Percentiles rank a stretch among this genome's conserved stretches.
phyloP scores from a whole-genome alignment of 2,888 invertebrate genomes.

The Bibio marci region DNA sequence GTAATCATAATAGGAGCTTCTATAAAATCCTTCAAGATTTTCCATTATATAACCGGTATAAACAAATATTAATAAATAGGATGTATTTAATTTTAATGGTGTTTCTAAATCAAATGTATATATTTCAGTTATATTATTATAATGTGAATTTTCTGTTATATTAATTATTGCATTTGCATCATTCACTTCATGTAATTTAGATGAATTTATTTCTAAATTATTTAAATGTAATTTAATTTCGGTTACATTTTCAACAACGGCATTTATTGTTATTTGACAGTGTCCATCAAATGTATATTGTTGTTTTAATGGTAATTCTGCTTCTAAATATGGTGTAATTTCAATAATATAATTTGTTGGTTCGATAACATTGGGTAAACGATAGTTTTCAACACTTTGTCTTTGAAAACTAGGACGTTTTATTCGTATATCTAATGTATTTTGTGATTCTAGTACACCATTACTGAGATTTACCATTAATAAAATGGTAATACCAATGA shows the following conservation, averaged over 20 bases:
- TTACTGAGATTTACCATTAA: too few relatives aligned
- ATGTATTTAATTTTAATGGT: slow-evolving; percentile 17
- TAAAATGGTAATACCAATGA: too few relatives aligned
- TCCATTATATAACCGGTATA: slow-evolving; percentile 35
- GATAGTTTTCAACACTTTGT: too few relatives aligned
- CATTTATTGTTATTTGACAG: slow-evolving; percentile 30
- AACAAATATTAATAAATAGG: slow-evolving; percentile 30
- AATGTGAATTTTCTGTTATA: slow-evolving; percentile 2
- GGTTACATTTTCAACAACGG: slow-evolving; percentile 22
- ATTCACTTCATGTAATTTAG: neutral
- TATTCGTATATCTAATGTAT: too few relatives aligned
- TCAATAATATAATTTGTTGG: slow-evolving; percentile 37
- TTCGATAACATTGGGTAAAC: slow-evolving; percentile 21
- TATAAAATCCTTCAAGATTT: slow-evolving; percentile 35
- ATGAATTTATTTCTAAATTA: slow-evolving; percentile 19
- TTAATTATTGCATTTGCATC: neutral
- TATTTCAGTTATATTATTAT: slow-evolving; percentile 24
- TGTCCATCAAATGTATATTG: slow-evolving; percentile 25
- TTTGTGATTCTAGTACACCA: too few relatives aligned
- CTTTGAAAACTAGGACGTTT: too few relatives aligned
- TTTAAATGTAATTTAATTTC: slow-evolving; percentile 34
- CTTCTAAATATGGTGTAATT: slow-evolving; percentile 32
- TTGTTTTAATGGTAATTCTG: slow-evolving; percentile 7
- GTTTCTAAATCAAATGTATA: slow-evolving; percentile 25
- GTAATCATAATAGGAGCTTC: slow-evolving; percentile 18